Percentiles rank a stretch among this genome's conserved stretches.
Evolutionary conservation across 30 jellyfish, hydroid and myxozoan species (phyloP).

Genomic region (Pelagia noctiluca): DNA sequence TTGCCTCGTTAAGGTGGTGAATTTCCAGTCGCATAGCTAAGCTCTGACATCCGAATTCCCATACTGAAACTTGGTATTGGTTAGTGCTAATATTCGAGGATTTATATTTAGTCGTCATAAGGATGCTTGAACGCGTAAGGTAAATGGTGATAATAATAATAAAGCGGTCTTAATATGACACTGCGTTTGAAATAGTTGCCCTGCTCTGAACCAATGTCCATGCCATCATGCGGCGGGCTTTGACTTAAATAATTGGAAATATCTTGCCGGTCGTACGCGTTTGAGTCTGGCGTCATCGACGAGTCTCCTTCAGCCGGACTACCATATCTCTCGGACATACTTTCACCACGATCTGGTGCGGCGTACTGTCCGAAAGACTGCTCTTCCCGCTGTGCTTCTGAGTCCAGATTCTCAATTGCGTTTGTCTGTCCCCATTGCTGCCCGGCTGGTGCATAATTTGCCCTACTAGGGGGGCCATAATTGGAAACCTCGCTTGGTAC

Average conservation of each 20-base stretch:
- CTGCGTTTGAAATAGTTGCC: slow-evolving; percentile 69
- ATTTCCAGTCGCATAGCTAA: no score
- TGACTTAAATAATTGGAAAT: slow-evolving; percentile 49
- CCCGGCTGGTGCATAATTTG: background rate
- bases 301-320: slow-evolving; percentile 23
- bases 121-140: slow-evolving; percentile 71
- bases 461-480: slow-evolving; percentile 20
- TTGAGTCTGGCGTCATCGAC: slow-evolving; percentile 50
- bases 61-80: no score
- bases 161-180: slow-evolving; percentile 56
- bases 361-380: slow-evolving; percentile 52
- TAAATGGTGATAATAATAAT: slow-evolving; percentile 45
- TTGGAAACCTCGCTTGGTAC: background rate
- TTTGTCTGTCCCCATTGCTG: slow-evolving; percentile 26
- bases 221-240: slow-evolving; percentile 34
- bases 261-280: slow-evolving; percentile 69
- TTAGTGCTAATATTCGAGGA: no score
- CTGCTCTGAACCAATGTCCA: slow-evolving; percentile 34
- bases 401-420: slow-evolving; percentile 49
- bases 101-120: slow-evolving; percentile 46
- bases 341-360: slow-evolving; percentile 41
- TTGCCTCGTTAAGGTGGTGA: no score
- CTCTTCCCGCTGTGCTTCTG: slow-evolving; percentile 78
- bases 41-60: no score
- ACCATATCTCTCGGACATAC: background rate